These are phyloP conservation scores for Helobdella robusta DNA, from an alignment of 2,888 invertebrate species.

Conservation along the genomic window DNA sequence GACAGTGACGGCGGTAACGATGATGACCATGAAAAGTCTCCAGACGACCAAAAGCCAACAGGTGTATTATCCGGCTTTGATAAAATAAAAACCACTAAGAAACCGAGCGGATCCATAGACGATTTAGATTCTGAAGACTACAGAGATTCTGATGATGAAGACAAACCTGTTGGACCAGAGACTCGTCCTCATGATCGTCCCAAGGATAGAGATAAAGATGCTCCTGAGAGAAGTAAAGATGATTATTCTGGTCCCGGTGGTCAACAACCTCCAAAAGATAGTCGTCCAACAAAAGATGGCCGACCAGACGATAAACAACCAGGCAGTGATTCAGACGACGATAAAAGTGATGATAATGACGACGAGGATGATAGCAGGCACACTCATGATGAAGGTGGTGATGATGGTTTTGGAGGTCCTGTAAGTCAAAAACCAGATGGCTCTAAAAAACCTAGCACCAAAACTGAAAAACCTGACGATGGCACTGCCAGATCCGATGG, in stretches of 20 bases:
- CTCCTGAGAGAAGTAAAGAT: background rate
- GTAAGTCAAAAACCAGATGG: too few species aligned
- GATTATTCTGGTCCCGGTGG: background rate
- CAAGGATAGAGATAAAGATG: background rate
- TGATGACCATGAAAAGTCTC: background rate
- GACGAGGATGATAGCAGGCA: background rate
- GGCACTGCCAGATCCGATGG: too few species aligned
- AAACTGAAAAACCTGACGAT: too few species aligned
- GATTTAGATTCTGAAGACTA: background rate
- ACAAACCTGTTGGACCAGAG: background rate
- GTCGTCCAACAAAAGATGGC: background rate
- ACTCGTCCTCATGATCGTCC: background rate
- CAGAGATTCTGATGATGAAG: constrained; percentile 1
- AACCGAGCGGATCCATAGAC: too few species aligned
- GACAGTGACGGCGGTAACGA: background rate
- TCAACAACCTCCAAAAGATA: background rate
- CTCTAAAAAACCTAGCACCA: too few species aligned
- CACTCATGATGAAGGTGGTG: background rate
- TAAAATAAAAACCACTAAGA: too few species aligned
- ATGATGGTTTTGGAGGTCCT: constrained; percentile 11
- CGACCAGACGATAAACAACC: background rate
- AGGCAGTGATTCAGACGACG: background rate
- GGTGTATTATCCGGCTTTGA: too few species aligned
- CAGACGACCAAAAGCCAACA: background rate
- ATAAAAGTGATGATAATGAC: background rate